phyloP scores from a whole-genome alignment of 2,113 vertebrate genomes.

The Hucho hucho region DNA sequence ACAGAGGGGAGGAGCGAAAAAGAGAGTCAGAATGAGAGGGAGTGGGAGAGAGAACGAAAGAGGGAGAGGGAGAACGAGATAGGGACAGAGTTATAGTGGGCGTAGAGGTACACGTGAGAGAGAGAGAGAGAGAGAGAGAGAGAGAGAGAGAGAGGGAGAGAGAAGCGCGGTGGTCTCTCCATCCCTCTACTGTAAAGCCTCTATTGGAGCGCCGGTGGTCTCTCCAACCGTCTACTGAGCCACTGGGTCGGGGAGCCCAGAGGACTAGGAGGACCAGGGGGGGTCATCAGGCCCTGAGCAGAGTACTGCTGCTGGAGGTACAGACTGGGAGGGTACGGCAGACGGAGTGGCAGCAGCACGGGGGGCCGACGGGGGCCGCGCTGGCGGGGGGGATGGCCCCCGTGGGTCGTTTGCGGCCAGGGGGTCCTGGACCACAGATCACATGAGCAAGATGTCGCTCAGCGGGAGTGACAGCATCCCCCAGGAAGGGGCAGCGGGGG shows the following conservation, averaged over 20 bases:
- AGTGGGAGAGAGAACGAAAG: slow-evolving; percentile 23
- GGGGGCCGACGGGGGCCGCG: slow-evolving; percentile 30
- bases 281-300: not conserved
- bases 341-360: slow-evolving; percentile 63
- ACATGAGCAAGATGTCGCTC: slow-evolving; percentile 67
- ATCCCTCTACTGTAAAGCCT: not conserved
- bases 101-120: too few species aligned
- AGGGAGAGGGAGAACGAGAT: slow-evolving; percentile 12
- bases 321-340: slow-evolving; percentile 40
- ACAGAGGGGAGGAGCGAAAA: not conserved
- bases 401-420: slow-evolving; percentile 48
- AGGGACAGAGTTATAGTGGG: too few species aligned
- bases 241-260: too few species aligned
- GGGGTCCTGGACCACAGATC: slow-evolving; percentile 34
- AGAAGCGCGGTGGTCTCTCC: slow-evolving; percentile 50
- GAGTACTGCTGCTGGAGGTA: slow-evolving; percentile 26
- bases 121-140: slow-evolving; percentile 39
- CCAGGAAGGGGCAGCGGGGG: slow-evolving; percentile 67
- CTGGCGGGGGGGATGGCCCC: slow-evolving; percentile 40
- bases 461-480: slow-evolving; percentile 76
- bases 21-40: not conserved
- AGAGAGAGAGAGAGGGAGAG: slow-evolving; percentile 19
- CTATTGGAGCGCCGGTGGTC: not conserved
- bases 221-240: not conserved
- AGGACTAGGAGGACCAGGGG: not conserved